Percentiles rank a stretch among this genome's conserved stretches.
phyloP scores from a whole-genome alignment of 2,888 invertebrate species.

The Eupelmus urozonus region DNA sequence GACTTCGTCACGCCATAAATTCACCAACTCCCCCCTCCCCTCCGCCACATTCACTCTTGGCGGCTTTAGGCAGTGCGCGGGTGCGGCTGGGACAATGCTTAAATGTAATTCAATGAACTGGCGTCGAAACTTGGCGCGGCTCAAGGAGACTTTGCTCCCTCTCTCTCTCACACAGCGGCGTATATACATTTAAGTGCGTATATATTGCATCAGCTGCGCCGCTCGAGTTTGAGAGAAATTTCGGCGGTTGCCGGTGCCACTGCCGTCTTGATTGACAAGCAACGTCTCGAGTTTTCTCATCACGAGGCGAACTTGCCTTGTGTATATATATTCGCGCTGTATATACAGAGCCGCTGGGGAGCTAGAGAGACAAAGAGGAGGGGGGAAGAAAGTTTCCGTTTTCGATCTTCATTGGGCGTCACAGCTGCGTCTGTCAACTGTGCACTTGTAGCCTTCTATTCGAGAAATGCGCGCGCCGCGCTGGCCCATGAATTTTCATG shows the following conservation, averaged over 20 bases:
- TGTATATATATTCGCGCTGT: background rate
- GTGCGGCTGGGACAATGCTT: conserved; percentile 25
- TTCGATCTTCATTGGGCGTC: conserved; percentile 46
- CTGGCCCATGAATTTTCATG: conserved; percentile 52
- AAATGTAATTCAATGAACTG: conserved; percentile 35
- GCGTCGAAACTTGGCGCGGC: conserved; percentile 19
- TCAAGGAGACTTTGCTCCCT: conserved; percentile 10
- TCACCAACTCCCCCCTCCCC: background rate
- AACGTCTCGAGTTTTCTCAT: conserved; percentile 49
- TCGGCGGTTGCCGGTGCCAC: background rate
- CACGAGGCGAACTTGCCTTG: conserved; percentile 12
- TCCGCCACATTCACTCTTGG: background rate
- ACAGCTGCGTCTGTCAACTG: conserved; percentile 48
- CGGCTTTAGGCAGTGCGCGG: no score
- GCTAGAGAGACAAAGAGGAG: background rate
- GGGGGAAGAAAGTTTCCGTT: conserved; percentile 11
- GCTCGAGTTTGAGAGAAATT: conserved; percentile 31
- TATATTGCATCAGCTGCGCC: conserved; percentile 11
- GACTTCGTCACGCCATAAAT: conserved; percentile 2
- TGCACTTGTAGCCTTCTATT: conserved; percentile 10
- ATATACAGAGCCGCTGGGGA: no score
- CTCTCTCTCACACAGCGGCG: background rate
- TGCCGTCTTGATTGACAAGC: conserved; percentile 50
- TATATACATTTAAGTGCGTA: conserved; percentile 37
- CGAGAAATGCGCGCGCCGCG: conserved; percentile 23